A percentile compares a stretch with the other conserved stretches of the same genome.
Conservation (phyloP, 2,113 vertebrate species). For the Stictonetta naevosa region DNA sequence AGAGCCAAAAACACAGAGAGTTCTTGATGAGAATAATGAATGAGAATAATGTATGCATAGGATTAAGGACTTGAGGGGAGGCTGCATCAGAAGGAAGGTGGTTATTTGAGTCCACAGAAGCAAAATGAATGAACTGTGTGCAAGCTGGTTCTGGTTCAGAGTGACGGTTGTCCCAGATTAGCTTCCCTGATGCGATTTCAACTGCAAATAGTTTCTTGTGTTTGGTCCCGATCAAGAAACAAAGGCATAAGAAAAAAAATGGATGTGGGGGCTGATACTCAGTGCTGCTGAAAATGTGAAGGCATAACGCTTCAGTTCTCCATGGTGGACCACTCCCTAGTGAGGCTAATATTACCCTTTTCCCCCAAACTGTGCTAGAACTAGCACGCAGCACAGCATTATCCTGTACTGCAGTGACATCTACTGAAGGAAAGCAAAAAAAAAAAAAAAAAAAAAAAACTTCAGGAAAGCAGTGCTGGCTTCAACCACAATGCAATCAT, state of each 20-base stretch:
- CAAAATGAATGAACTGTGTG: background rate
- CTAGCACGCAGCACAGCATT: background rate
- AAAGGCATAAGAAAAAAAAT: background rate
- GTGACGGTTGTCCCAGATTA: background rate
- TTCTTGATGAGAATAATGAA: background rate
- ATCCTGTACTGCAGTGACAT: slow-evolving; percentile 72
- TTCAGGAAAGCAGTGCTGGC: background rate
- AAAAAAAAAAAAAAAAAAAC: background rate
- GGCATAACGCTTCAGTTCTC: background rate
- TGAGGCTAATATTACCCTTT: background rate
- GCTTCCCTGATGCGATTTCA: background rate
- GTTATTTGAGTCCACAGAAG: background rate
- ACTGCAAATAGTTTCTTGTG: background rate
- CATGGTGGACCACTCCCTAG: slow-evolving; percentile 10
- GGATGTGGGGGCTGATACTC: background rate
- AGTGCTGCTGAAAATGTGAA: background rate
- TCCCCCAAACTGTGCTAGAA: background rate
- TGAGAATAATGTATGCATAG: background rate
- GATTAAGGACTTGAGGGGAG: background rate
- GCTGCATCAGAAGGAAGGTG: background rate
- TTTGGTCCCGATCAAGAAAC: background rate
- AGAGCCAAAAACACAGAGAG: background rate
- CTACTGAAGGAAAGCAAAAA: slow-evolving; percentile 63
- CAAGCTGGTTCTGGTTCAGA: background rate
- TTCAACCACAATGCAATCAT: background rate